phyloP scores from a whole-genome alignment of 2,797 vertebrate genomes.

The Helarctos malayanus region DNA sequence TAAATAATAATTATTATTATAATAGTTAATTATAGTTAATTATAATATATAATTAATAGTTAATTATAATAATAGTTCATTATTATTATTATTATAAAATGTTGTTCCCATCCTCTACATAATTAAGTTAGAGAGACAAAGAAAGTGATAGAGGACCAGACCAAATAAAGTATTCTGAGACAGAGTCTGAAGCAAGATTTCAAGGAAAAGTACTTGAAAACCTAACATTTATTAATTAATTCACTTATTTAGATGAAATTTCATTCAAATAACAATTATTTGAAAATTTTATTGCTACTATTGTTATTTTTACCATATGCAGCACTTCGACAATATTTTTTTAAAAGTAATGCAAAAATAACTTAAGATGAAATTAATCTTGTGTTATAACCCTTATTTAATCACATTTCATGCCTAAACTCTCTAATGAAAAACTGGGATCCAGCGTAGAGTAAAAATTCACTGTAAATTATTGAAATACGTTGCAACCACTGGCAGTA shows the following conservation, averaged over 20 bases:
- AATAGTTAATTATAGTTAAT: background rate
- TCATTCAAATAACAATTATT: background rate
- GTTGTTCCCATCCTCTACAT: background rate
- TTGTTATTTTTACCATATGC: background rate
- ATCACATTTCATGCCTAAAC: background rate
- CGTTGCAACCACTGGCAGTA: background rate
- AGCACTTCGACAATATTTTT: background rate
- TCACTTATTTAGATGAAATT: background rate
- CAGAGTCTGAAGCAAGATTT: background rate
- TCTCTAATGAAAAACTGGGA: background rate
- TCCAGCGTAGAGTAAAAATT: background rate
- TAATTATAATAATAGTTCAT: background rate
- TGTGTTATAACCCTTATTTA: background rate
- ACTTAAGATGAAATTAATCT: background rate
- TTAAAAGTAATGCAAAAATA: background rate
- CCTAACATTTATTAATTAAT: background rate
- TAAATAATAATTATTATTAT: background rate
- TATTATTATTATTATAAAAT: background rate
- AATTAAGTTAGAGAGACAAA: background rate
- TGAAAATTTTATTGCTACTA: background rate
- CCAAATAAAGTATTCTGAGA: background rate
- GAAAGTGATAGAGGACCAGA: background rate
- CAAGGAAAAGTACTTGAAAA: background rate
- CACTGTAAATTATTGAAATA: background rate
- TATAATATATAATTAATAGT: background rate